Conservation (phyloP, 2,113 vertebrate genomes). For the Muntiacus muntjak region DNA sequence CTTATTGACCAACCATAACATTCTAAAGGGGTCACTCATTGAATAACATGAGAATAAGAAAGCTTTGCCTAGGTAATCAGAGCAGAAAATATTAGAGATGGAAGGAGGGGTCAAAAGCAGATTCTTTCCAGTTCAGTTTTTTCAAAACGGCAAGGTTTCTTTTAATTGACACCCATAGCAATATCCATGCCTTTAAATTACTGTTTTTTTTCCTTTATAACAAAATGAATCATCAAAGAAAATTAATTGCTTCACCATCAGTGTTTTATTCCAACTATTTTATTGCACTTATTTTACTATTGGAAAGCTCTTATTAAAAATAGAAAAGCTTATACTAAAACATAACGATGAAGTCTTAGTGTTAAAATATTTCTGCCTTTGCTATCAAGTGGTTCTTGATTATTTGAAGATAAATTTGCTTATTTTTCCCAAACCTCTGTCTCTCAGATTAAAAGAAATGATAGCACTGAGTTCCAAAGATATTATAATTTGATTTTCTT, state of each 20-base stretch:
- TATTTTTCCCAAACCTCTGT: not conserved
- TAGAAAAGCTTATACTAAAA: not conserved
- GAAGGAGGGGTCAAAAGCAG: not conserved
- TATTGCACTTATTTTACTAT: constrained; percentile 6
- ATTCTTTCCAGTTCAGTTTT: not conserved
- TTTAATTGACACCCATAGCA: not conserved
- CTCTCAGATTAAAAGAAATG: not conserved
- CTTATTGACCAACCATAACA: not conserved
- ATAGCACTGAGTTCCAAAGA: not conserved
- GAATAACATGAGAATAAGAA: not conserved
- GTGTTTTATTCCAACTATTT: not conserved
- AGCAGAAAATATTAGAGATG: not conserved
- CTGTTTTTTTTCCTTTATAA: not conserved
- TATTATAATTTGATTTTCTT: not conserved
- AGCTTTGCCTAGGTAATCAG: not conserved
- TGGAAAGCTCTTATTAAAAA: not conserved
- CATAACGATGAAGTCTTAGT: not conserved
- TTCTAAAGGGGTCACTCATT: not conserved
- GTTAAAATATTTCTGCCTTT: not conserved
- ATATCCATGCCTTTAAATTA: not conserved
- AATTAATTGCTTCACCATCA: not conserved
- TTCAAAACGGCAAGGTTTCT: not conserved
- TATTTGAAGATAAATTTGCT: constrained; percentile 21
- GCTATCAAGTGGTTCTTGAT: not conserved
- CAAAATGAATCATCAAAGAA: constrained; percentile 47